Percentiles rank a stretch among this genome's conserved stretches.
phyloP scores from a whole-genome alignment of 2,888 invertebrate genomes.

The Brenthis ino region DNA sequence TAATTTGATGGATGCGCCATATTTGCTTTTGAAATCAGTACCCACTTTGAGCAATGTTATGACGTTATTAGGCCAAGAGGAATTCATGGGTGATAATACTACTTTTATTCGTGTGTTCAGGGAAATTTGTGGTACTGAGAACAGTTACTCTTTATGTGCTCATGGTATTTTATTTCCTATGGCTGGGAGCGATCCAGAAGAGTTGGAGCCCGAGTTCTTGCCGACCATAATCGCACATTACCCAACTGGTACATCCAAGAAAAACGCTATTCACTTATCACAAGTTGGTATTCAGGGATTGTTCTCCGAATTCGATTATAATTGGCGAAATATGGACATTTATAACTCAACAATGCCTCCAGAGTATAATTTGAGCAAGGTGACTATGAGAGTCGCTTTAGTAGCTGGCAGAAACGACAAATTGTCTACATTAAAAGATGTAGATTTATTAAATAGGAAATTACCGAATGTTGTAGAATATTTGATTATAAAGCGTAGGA shows the following conservation, averaged over 20 bases:
- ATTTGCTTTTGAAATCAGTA: slow-evolving; percentile 49
- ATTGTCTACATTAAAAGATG: slow-evolving; percentile 59
- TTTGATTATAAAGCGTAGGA: slow-evolving; percentile 43
- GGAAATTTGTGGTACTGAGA: slow-evolving; percentile 38
- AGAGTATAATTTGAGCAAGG: slow-evolving; percentile 46
- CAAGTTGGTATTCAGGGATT: slow-evolving; percentile 42
- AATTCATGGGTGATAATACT: slow-evolving; percentile 42
- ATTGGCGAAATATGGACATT: slow-evolving; percentile 38
- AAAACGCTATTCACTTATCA: slow-evolving; percentile 45
- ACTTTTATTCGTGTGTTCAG: slow-evolving; percentile 15
- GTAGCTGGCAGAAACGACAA: slow-evolving; percentile 78
- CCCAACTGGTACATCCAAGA: slow-evolving; percentile 49
- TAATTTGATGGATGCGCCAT: slow-evolving; percentile 51
- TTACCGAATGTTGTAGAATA: slow-evolving; percentile 51
- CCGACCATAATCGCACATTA: slow-evolving; percentile 46
- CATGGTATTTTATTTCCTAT: slow-evolving; percentile 62
- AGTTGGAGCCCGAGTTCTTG: slow-evolving; percentile 74
- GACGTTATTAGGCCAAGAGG: slow-evolving; percentile 53
- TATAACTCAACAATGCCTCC: slow-evolving; percentile 44
- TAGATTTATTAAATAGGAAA: slow-evolving; percentile 38
- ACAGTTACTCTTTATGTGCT: slow-evolving; percentile 43
- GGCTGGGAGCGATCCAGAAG: slow-evolving; percentile 74
- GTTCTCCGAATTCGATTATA: slow-evolving; percentile 46
- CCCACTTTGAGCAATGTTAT: slow-evolving; percentile 58
- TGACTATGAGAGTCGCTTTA: slow-evolving; percentile 54